These are phyloP conservation scores for Drosophila antonietae DNA, from an alignment of 2,888 invertebrate species.

Conservation along the genomic window DNA sequence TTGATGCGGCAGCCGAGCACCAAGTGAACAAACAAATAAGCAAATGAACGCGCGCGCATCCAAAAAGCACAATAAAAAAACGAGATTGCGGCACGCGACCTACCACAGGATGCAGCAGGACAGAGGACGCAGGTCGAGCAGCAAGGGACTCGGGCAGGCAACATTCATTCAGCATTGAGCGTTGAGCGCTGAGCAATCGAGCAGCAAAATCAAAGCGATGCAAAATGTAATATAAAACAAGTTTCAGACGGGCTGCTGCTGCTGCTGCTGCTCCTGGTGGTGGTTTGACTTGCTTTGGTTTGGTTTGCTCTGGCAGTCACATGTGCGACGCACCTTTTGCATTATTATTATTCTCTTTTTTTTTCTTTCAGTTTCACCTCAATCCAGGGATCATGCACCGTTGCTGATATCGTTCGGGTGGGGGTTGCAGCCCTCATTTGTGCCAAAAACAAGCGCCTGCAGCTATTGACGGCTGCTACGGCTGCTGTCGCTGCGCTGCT, in stretches of 20 bases:
- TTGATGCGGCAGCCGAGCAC: constrained; percentile 68
- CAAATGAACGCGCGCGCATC: constrained; percentile 74
- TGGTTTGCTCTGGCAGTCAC: constrained; percentile 65
- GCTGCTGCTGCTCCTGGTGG: constrained; percentile 40
- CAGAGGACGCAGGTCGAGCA: neutral
- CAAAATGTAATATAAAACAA: constrained; percentile 62
- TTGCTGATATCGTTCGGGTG: constrained; percentile 56
- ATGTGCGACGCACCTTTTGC: constrained; percentile 75
- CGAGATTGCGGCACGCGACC: constrained; percentile 79
- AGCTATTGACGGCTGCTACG: constrained; percentile 59
- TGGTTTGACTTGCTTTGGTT: neutral
- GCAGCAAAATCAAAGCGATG: constrained; percentile 75
- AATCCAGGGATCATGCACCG: constrained; percentile 66
- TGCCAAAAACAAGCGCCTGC: constrained; percentile 62
- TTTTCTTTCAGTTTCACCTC: constrained; percentile 72
- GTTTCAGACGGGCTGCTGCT: constrained; percentile 60
- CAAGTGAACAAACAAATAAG: constrained; percentile 78
- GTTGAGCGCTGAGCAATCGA: constrained; percentile 67
- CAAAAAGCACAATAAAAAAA: constrained; percentile 74
- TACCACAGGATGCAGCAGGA: constrained; percentile 69
- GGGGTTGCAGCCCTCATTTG: constrained; percentile 80
- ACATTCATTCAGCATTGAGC: constrained; percentile 26
- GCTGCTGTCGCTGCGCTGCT: constrained; percentile 26
- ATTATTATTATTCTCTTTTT: constrained; percentile 33
- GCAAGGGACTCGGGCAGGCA: constrained; percentile 3